A percentile compares a stretch with the other conserved stretches of the same genome.
phyloP scores from a whole-genome alignment of 2,888 invertebrate species.

The Phlogophora meticulosa region DNA sequence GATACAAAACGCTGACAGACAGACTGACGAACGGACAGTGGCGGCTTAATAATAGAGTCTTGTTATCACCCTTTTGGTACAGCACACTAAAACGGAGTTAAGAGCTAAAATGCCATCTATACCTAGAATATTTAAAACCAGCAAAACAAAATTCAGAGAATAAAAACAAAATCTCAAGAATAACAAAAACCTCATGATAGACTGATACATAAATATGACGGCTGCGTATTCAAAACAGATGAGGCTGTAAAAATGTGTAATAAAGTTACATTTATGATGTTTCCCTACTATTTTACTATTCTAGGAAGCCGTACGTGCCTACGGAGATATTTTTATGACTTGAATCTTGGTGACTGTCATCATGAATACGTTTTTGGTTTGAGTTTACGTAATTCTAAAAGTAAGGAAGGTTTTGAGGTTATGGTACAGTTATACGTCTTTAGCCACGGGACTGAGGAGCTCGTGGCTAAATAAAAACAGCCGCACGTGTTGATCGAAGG shows the following conservation, averaged over 20 bases:
- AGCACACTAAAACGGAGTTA: no score
- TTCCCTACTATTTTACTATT: constrained; percentile 60
- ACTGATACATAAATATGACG: constrained; percentile 56
- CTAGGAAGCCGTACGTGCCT: constrained; percentile 43
- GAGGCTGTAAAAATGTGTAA: constrained; percentile 60
- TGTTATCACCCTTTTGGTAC: no score
- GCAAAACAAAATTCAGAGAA: constrained; percentile 39
- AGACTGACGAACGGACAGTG: no score
- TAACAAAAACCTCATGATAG: constrained; percentile 38
- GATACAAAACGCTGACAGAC: no score
- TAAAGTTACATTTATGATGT: constrained; percentile 64
- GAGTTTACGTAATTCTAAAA: constrained; percentile 22
- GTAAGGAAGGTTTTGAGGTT: no score
- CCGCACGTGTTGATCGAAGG: no score
- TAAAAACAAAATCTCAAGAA: constrained; percentile 43
- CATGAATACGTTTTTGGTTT: constrained; percentile 29
- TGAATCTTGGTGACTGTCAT: constrained; percentile 38
- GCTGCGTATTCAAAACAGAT: constrained; percentile 60
- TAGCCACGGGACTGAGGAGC: no score
- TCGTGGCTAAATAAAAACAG: no score
- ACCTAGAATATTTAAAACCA: no score
- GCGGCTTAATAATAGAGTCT: no score
- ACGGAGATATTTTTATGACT: constrained; percentile 42
- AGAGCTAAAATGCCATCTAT: no score
- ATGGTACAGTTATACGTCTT: no score